Evolutionary conservation across 2,113 vertebrate species (phyloP).

Genomic region (Tragelaphus scriptus): DNA sequence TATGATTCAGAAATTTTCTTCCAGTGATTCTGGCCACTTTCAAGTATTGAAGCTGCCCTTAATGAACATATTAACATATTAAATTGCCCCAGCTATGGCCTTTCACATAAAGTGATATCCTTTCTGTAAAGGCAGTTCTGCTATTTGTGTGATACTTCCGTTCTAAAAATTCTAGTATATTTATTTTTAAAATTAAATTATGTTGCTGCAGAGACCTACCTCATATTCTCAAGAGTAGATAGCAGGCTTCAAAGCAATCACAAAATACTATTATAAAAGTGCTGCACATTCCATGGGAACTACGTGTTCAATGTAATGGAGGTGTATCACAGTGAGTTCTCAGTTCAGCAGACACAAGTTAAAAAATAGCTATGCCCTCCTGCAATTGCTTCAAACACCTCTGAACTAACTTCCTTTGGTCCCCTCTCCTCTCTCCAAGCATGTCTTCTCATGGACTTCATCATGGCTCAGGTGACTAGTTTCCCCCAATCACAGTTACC

Average conservation of each 20-base stretch:
- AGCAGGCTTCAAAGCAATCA: neutral
- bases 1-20: conserved; percentile 20
- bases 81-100: neutral
- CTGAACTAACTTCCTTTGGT: neutral
- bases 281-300: neutral
- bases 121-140: neutral
- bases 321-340: neutral
- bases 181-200: conserved; percentile 20
- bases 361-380: neutral
- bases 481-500: neutral
- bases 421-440: neutral
- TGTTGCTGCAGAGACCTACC: neutral
- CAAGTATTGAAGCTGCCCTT: neutral
- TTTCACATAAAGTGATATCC: neutral
- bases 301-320: neutral
- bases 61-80: neutral
- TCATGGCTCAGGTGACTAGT: neutral
- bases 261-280: neutral
- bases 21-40: neutral
- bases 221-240: neutral
- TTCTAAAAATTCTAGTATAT: neutral
- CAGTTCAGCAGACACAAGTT: neutral
- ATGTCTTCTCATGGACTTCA: neutral
- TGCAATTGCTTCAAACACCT: neutral
- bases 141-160: neutral